Evolutionary conservation across 2,113 vertebrate genomes (phyloP).

Genomic region (Psittacus erithacus): DNA sequence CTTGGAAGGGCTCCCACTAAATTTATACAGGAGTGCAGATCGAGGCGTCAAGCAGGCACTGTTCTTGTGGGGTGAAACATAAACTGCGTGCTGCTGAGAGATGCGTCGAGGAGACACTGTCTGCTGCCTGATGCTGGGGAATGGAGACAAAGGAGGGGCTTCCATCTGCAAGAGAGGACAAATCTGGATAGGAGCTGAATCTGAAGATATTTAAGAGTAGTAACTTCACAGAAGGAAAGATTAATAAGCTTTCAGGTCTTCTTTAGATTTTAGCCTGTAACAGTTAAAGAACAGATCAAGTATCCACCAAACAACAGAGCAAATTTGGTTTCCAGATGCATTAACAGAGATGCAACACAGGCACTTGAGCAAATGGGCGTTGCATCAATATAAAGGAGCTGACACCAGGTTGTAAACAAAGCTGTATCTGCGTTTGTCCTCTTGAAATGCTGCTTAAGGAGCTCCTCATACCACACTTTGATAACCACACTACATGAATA

Average conservation of each 20-base stretch:
- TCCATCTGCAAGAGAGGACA: conserved; percentile 79
- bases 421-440: neutral
- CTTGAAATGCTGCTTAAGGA: neutral
- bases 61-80: conserved; percentile 93
- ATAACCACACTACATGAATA: neutral
- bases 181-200: too few relatives aligned
- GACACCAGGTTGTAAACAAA: neutral
- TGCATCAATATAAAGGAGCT: fast-evolving
- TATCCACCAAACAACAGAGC: neutral
- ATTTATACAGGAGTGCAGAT: conserved; percentile 85
- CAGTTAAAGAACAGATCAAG: neutral
- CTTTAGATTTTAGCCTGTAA: neutral
- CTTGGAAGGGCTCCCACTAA: conserved; percentile 94
- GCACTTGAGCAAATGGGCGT: neutral
- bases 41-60: conserved; percentile 78
- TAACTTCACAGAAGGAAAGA: neutral
- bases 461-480: neutral
- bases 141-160: conserved; percentile 89
- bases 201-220: neutral
- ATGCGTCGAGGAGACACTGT: conserved; percentile 89
- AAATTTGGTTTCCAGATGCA: neutral
- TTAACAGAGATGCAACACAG: neutral
- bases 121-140: conserved; percentile 87
- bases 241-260: neutral
- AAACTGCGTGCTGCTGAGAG: conserved; percentile 90